Evolutionary conservation across 2,888 invertebrate species (phyloP).

Genomic region (Ophion costatus): DNA sequence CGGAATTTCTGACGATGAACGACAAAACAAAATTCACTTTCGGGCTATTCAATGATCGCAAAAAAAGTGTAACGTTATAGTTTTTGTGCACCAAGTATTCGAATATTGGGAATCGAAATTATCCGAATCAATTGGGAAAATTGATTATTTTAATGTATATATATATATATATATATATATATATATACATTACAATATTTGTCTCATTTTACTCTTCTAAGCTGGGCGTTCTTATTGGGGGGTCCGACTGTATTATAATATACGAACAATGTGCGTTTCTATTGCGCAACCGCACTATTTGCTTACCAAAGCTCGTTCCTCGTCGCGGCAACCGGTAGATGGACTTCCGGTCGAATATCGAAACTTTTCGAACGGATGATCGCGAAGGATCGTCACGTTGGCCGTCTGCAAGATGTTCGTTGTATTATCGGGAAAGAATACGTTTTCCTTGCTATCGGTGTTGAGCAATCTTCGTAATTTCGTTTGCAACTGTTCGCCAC

Average conservation of each 20-base stretch:
- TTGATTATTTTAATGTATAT: too few relatives aligned
- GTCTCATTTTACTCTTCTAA: too few relatives aligned
- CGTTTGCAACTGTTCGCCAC: slow-evolving; percentile 89
- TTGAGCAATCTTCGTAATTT: slow-evolving; percentile 91
- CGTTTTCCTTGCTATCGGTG: slow-evolving; percentile 89
- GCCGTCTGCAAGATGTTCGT: slow-evolving; percentile 64
- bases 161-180: too few relatives aligned
- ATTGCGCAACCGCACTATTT: not conserved
- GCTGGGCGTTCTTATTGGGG: too few relatives aligned
- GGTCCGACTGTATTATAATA: too few relatives aligned
- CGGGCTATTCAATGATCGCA: not conserved
- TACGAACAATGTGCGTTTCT: not conserved
- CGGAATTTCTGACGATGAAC: not conserved
- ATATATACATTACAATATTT: too few relatives aligned
- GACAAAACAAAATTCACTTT: not conserved
- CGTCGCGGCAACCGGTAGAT: slow-evolving; percentile 78
- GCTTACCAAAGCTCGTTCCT: slow-evolving; percentile 69
- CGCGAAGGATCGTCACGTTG: slow-evolving; percentile 67
- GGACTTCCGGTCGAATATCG: slow-evolving; percentile 78
- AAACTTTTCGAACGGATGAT: slow-evolving; percentile 75
- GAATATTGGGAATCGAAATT: too few relatives aligned
- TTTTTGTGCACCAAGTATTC: not conserved
- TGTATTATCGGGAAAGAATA: slow-evolving; percentile 85
- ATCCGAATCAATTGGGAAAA: too few relatives aligned
- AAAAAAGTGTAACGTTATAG: not conserved